Evolutionary conservation across 2,113 vertebrate species (phyloP), one percentile per base, ranked within the genome.

Genomic region (Bubo bubo): DNA sequence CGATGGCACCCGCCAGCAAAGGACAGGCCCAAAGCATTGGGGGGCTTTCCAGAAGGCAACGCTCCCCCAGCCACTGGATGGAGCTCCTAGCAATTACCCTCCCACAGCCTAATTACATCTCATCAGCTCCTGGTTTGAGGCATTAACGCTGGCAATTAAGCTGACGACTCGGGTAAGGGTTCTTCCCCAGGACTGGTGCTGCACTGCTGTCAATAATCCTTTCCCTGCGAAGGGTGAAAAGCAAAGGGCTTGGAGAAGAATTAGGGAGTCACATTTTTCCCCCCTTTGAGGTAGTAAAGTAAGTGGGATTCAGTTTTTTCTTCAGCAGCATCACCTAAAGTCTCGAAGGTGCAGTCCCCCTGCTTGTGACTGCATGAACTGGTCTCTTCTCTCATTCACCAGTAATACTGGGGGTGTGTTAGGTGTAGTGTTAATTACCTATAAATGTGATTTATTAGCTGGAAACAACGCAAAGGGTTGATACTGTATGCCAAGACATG

Each of bases 231-330:
- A 41, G n/a, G 12, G 32, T 17, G 49, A 50, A 79, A 74, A 76
- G 34, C 21, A 35, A 62, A 83, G 37, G 7, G 5, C 49, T 28
- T 32, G 53, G 6, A 76, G 43, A 41, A 79, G 9, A 67, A 67
- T 1, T 4, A 6, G 16, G 27, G 10, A 58, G 6, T 2, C 17
- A 8, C 20, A 11, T 50, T 39, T 18, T 13, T 3, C 2, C 2
- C 14, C 24, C 3, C 17, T 72, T 34, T 30, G 28, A 71, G 70
- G 43, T 20, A 85, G n/a, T 37, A 79, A 79, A 68, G 67, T 18
- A 56, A 68, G 6, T 14, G 52, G 18, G 37, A 87, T 45, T 30
- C 4, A 20, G 11, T 72, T 62, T 63, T 60, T 79, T 12, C 35
- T 63, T 52, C 4, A 39, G 64, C 27, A 84, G 53, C 49, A 56